Conservation (phyloP, 2,888 invertebrate species). For the Ophioninae sp. region DNA sequence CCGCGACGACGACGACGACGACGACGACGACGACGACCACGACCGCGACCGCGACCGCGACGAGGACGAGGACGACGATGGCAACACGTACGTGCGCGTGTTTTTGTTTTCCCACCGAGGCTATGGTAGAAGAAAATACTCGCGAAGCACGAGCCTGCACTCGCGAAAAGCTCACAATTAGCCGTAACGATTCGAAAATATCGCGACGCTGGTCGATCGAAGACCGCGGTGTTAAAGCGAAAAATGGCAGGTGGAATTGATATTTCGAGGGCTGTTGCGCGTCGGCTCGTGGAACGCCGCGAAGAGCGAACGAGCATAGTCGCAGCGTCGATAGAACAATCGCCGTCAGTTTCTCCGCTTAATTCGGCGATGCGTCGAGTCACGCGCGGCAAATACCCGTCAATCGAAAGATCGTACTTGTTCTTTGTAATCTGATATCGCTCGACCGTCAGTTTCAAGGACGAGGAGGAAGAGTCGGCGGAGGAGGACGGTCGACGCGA, state of each 20-base stretch:
- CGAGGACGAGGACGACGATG: not conserved
- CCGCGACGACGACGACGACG: too few relatives aligned
- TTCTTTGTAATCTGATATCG: conserved; percentile 81
- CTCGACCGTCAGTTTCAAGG: conserved; percentile 79
- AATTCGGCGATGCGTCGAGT: too few relatives aligned
- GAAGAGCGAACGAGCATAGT: too few relatives aligned
- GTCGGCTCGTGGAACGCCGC: too few relatives aligned
- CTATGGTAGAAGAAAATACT: not conserved
- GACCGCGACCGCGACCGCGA: not conserved
- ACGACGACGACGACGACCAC: too few relatives aligned
- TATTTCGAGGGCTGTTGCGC: too few relatives aligned
- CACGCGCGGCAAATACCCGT: too few relatives aligned
- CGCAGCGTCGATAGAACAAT: too few relatives aligned
- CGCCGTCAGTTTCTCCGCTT: too few relatives aligned
- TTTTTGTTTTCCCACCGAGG: not conserved
- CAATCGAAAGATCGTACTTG: conserved; percentile 66
- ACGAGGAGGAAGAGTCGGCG: conserved; percentile 69
- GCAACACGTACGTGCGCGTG: not conserved
- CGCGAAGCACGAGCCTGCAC: too few relatives aligned
- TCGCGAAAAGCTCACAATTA: not conserved
- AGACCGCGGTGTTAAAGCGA: too few relatives aligned
- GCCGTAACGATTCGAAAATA: not conserved
- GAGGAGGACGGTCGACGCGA: conserved; percentile 58
- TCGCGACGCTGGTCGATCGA: not conserved
- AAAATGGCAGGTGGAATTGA: too few relatives aligned